Evolutionary conservation across 2,888 invertebrate species (phyloP).

Genomic region (Tortrix viridana): DNA sequence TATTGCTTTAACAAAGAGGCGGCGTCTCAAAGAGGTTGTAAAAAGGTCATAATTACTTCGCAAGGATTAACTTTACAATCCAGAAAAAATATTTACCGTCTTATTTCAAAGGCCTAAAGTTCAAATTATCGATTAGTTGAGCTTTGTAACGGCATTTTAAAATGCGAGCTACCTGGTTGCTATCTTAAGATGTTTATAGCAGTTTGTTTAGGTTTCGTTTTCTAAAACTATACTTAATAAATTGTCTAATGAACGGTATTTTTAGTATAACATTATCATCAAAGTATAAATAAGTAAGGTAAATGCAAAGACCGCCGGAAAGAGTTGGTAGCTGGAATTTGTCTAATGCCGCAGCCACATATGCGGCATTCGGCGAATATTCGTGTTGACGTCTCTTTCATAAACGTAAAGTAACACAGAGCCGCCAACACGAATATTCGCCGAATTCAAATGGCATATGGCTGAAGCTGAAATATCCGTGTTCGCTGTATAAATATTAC

Average conservation of each 20-base stretch:
- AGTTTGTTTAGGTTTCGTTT: constrained; percentile 40
- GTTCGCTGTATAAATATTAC: too few relatives aligned
- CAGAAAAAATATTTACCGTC: neutral
- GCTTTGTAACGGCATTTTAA: constrained; percentile 5
- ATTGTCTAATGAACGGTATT: constrained; percentile 45
- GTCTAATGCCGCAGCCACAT: too few relatives aligned
- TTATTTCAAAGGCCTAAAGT: constrained; percentile 37
- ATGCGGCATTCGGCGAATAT: too few relatives aligned
- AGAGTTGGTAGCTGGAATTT: too few relatives aligned
- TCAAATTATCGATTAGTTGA: constrained; percentile 24
- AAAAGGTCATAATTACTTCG: constrained; percentile 63
- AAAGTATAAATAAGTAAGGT: constrained; percentile 26
- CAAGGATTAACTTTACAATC: constrained; percentile 26
- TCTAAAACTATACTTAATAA: constrained; percentile 38
- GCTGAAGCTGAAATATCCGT: too few relatives aligned
- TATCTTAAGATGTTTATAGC: constrained; percentile 45
- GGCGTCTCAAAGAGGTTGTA: constrained; percentile 64
- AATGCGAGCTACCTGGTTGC: constrained; percentile 44
- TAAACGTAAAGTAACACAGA: too few relatives aligned
- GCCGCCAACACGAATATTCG: too few relatives aligned
- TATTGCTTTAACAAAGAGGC: constrained; percentile 52
- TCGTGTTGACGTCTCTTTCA: too few relatives aligned
- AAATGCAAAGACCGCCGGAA: constrained; percentile 32
- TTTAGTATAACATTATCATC: constrained; percentile 36
- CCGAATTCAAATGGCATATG: too few relatives aligned